phyloP scores from a whole-genome alignment of 2,888 invertebrate species.

The Bombyx huttoni region DNA sequence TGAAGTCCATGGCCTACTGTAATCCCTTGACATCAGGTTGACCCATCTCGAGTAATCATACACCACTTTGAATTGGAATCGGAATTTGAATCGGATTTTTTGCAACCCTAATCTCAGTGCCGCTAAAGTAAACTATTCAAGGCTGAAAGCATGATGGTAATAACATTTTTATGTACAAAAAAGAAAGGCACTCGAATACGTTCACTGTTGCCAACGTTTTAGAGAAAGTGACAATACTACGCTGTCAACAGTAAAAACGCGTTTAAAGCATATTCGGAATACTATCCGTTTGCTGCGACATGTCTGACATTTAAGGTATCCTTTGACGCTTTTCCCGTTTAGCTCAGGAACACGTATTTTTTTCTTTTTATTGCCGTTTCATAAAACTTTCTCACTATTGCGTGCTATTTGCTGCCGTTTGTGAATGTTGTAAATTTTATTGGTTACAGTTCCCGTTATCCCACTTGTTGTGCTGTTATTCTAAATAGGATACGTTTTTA shows the following conservation, averaged over 20 bases:
- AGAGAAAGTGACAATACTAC: conserved; percentile 3
- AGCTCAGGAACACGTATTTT: conserved; percentile 2
- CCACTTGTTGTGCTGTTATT: background rate
- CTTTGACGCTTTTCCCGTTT: conserved; percentile 4
- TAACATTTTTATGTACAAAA: too few relatives aligned
- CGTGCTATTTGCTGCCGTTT: background rate
- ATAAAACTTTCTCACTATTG: conserved; percentile 1
- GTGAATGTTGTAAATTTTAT: background rate
- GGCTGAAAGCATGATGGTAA: too few relatives aligned
- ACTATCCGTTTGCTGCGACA: conserved; percentile 2
- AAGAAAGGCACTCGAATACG: background rate
- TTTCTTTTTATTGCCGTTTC: conserved; percentile 3
- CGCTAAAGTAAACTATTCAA: too few relatives aligned
- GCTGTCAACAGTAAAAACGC: conserved; percentile 1
- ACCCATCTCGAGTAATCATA: too few relatives aligned
- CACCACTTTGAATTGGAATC: too few relatives aligned
- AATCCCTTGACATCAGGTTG: too few relatives aligned
- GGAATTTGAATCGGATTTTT: too few relatives aligned
- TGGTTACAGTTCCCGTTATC: background rate
- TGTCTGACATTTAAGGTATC: conserved; percentile 4
- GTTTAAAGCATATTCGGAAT: conserved; percentile 2
- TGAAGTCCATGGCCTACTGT: too few relatives aligned
- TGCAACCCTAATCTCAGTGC: too few relatives aligned
- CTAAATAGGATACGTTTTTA: background rate
- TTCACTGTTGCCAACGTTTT: background rate